Evolutionary conservation across 2,113 vertebrate species (phyloP).

Genomic region (Alectura lathami): DNA sequence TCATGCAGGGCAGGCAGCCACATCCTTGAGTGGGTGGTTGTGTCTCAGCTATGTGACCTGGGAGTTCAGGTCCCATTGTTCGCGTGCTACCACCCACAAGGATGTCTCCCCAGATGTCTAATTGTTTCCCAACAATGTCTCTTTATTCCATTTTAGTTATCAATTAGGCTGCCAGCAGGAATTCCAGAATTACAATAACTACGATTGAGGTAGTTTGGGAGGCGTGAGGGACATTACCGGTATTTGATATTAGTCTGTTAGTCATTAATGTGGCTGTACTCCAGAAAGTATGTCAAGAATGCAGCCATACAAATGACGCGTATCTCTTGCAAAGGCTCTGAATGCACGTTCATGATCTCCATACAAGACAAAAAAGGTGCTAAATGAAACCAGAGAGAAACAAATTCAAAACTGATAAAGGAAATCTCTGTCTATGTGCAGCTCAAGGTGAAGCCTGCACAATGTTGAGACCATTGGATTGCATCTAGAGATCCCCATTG

Average conservation of each 20-base stretch:
- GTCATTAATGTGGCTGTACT: conserved; percentile 22
- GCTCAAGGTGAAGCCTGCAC: not conserved
- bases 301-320: not conserved
- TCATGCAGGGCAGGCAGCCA: not conserved
- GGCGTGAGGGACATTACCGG: not conserved
- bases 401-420: not conserved
- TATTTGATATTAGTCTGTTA: conserved; percentile 19
- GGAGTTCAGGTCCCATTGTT: not conserved
- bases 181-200: not conserved
- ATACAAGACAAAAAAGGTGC: not conserved
- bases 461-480: not conserved
- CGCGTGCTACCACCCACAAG: not conserved
- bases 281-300: conserved; percentile 10
- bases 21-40: not conserved
- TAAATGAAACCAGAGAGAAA: not conserved
- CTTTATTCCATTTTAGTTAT: conserved; percentile 9
- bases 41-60: not conserved
- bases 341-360: not conserved
- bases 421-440: not conserved
- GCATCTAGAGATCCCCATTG: not conserved
- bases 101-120: not conserved
- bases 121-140: not conserved
- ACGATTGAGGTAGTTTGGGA: not conserved
- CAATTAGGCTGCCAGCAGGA: not conserved
- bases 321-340: not conserved